A percentile compares a stretch with the other conserved stretches of the same genome.
These are phyloP conservation scores for Cyanoliseus patagonus DNA, from an alignment of 2,113 vertebrate genomes.

Conservation along the genomic window DNA sequence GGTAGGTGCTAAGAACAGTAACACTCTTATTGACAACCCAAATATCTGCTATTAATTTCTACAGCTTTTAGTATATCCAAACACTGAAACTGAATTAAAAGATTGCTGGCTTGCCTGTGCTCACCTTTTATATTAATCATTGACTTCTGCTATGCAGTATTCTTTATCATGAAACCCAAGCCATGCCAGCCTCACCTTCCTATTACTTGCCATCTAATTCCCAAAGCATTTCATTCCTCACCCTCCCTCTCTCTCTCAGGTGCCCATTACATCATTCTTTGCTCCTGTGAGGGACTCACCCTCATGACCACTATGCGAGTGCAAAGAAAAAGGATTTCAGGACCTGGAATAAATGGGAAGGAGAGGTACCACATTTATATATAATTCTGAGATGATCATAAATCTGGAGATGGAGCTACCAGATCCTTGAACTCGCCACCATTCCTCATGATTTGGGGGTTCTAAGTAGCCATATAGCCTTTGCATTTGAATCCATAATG, in stretches of 20 bases:
- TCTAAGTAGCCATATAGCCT: neutral
- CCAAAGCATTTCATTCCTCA: neutral
- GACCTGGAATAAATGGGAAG: constrained; percentile 23
- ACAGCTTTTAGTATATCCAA: neutral
- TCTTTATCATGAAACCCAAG: neutral
- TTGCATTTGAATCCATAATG: neutral
- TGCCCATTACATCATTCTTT: constrained; percentile 15
- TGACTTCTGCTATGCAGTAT: neutral
- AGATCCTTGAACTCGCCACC: constrained; percentile 9
- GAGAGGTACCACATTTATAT: neutral
- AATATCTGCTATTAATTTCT: neutral
- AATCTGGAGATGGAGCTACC: neutral
- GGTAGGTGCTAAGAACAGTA: neutral
- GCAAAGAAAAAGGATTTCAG: neutral
- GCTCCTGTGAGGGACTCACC: neutral
- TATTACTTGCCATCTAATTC: neutral
- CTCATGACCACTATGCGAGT: neutral
- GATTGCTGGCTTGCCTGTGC: neutral
- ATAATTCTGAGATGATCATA: constrained; percentile 15
- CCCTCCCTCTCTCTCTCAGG: neutral
- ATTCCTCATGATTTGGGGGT: neutral
- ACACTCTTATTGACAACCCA: neutral
- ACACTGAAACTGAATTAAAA: neutral
- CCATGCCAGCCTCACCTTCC: neutral
- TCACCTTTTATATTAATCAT: neutral